Evolutionary conservation across 2,113 vertebrate species (phyloP).

Genomic region (Aegithalos caudatus): DNA sequence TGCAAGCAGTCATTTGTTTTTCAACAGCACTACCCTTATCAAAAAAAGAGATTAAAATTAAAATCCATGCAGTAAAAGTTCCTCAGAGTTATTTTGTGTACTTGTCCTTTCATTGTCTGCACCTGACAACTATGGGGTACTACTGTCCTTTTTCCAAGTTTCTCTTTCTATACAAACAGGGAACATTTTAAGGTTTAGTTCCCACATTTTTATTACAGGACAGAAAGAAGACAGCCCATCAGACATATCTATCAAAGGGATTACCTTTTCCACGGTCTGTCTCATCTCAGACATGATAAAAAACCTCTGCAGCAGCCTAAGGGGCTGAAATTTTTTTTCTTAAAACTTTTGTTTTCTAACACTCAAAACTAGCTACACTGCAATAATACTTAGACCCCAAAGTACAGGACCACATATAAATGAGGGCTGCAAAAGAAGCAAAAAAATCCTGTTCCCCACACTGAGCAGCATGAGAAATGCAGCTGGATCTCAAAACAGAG

Average conservation of each 20-base stretch:
- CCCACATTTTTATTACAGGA: background rate
- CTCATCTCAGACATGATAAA: constrained; percentile 20
- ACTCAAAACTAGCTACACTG: background rate
- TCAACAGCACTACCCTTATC: background rate
- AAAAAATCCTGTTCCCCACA: background rate
- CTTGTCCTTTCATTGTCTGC: background rate
- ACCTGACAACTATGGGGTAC: background rate
- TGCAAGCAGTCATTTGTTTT: background rate
- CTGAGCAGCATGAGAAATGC: background rate
- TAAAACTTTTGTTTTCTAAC: background rate
- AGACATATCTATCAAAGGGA: constrained; percentile 25
- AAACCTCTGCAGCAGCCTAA: background rate
- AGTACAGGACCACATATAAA: background rate
- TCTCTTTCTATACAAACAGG: background rate
- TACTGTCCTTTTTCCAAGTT: background rate
- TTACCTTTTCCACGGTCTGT: background rate
- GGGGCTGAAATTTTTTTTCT: background rate
- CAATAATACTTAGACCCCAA: background rate
- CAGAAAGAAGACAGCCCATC: background rate
- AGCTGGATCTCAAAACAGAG: background rate
- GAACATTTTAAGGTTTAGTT: background rate
- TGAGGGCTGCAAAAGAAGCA: background rate
- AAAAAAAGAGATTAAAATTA: background rate
- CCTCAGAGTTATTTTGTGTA: background rate
- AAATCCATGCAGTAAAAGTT: background rate